Base-by-base conservation (phyloP, 2,888 invertebrate species). In the Lasioglossum calceatum region DNA sequence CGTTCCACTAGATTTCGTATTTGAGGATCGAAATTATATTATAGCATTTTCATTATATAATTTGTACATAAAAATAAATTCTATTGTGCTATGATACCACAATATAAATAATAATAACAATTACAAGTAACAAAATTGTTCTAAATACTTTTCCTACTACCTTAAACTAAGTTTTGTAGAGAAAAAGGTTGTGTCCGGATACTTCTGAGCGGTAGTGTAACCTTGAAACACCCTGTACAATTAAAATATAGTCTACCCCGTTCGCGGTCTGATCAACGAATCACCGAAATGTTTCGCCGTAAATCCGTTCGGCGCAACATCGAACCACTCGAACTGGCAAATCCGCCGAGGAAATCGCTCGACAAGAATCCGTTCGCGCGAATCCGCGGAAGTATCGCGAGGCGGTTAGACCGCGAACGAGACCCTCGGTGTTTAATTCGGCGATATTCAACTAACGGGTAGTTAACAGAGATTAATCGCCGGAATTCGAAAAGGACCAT, bases 401-500 rank as follows among this genome's bases (percentile, higher is more conserved):
- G 27, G 16, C 27, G 27, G 61, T 12, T 16, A 32, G 32, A 64
- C 32, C 61, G 61, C 61, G 27, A 16, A 32, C 5, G 23, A 54
- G 61, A 64, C 32, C 61, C 27, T 4, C 61, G 23, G 8, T 1
- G 42, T 58, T 27, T 84, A 71, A 79, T 72, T 72, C 36, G 71
- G 72, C 73, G 73, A 78, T 77, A 81, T 47, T 70, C 81, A 10
- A 27, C 72, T 16, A 64, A 64, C 32, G 27, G 64, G 32, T 73
- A 77, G 79, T 81, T 81, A 32, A 16, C 83, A 79, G 73, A 87
- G 83, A 86, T 81, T 83, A 74, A 87, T 95, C 87, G 96, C 2
- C 95, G 93, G 95, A 96, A 94, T 96, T 96, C 95, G 96, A 95
- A 91, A 96, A 96, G 92, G 96, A 95, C 92, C 96, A 95, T 90